Base-by-base conservation (phyloP, 2,797 vertebrate genomes). In the Avahi laniger region DNA sequence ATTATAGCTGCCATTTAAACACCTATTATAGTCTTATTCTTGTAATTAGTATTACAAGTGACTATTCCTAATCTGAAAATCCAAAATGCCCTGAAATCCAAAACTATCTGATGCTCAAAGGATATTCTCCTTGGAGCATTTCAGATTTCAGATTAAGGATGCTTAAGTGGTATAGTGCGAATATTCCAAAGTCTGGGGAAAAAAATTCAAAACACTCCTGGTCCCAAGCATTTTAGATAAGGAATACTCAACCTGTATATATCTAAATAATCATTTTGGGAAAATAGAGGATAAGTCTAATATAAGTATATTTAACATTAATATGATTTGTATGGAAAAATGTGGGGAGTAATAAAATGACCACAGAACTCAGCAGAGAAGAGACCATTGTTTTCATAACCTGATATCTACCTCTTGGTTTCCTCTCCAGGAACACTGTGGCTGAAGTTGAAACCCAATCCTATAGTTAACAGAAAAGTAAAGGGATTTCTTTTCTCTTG, bases 351-450 rank as follows among this genome's bases (percentile, higher is more conserved):
- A 87, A 75, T 97, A 87, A 86, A 83, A 75, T 65, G 83, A 97
- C 95, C 83, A 67, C 89, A 95, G 91, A 95, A 87, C 89, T 93
- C 63, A 28, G 28, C 24, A 54, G 88, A 93, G 94, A 94, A 92
- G 91, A 97, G 96, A 86, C 61, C 79, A 61, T 81, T 95, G 95
- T 91, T 97, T 96, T 96, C 91, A n/a, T 95, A 96, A 97, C 69
- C 92, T 0, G 0, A 28, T 78, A 12, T 85, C 89, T 91, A 17
- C 76, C 89, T 93, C 91, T 73, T 50, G 79, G 86, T 93, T 95
- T 91, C 93, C 83, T 94, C 52, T 87, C 69, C 43, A 73, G 90
- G 79, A 96, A 52, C 35, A 7, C 72, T 52, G 65, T 50, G 84
- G 93, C 89, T 89, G 73, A 46, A 57, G 73, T 79, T 85, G 75